A percentile compares a stretch with the other conserved stretches of the same genome.
These are phyloP conservation scores for Melierax canorus DNA, from an alignment of 2,113 vertebrate genomes.

Conservation along the genomic window DNA sequence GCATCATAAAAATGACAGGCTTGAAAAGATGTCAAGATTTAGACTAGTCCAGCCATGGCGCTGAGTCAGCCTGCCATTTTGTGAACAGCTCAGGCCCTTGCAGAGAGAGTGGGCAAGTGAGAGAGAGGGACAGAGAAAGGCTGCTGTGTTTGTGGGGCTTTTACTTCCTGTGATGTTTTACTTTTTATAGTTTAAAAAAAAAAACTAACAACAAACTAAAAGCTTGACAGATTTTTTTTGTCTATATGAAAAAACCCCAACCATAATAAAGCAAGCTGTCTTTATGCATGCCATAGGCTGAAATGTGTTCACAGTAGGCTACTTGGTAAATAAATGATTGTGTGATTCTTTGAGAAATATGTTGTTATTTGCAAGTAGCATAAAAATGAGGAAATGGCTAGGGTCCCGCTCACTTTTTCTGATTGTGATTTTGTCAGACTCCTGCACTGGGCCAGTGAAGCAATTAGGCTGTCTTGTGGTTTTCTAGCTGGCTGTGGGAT, in stretches of 20 bases:
- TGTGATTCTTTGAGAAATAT: background rate
- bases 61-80: background rate
- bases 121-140: background rate
- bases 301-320: background rate
- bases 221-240: background rate
- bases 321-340: background rate
- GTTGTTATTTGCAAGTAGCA: background rate
- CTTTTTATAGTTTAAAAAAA: background rate
- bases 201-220: background rate
- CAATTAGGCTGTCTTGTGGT: background rate
- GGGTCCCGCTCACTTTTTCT: background rate
- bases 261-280: background rate
- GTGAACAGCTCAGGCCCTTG: background rate
- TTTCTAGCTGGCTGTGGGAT: background rate
- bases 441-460: background rate
- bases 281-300: background rate
- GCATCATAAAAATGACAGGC: background rate
- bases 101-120: background rate
- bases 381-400: background rate
- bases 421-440: background rate
- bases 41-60: rapidly evolving
- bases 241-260: background rate
- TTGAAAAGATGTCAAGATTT: background rate
- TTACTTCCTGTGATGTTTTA: background rate
- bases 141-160: background rate